Evolutionary conservation across 2,888 invertebrate genomes (phyloP).

Genomic region (Blomia tropicalis): DNA sequence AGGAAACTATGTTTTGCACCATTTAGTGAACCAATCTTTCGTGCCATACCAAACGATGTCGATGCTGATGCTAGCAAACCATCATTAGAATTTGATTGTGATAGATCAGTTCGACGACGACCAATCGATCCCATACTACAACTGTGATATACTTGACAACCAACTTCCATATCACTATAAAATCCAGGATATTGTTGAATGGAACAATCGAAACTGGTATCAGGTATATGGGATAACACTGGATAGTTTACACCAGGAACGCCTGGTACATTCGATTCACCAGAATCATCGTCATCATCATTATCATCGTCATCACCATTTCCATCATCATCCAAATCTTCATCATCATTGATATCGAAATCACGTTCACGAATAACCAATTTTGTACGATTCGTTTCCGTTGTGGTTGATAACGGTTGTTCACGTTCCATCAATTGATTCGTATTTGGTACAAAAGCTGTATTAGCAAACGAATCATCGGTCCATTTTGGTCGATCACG

Average conservation of each 20-base stretch:
- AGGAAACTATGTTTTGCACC: constrained; percentile 25
- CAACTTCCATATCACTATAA: constrained; percentile 23
- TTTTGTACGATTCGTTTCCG: background rate
- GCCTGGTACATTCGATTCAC: constrained; percentile 23
- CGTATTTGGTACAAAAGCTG: background rate
- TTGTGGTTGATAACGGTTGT: background rate
- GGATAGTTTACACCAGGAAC: constrained; percentile 24
- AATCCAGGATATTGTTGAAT: constrained; percentile 22
- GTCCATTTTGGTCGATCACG: background rate
- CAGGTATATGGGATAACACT: constrained; percentile 20
- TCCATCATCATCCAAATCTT: background rate
- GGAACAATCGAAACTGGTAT: constrained; percentile 22
- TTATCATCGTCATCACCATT: background rate
- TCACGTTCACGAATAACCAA: background rate
- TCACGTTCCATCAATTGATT: background rate
- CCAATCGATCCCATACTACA: constrained; percentile 16
- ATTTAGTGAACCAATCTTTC: constrained; percentile 19
- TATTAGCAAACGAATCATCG: background rate
- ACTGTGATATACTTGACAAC: constrained; percentile 27
- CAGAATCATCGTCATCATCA: constrained; percentile 3
- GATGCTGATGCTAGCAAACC: background rate
- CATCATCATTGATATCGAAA: background rate
- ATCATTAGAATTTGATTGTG: background rate
- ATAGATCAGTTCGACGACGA: too few relatives aligned
- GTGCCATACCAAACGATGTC: background rate